Evolutionary conservation across 2,797 vertebrate genomes (phyloP).

Genomic region (Leontocebus nigricollis): DNA sequence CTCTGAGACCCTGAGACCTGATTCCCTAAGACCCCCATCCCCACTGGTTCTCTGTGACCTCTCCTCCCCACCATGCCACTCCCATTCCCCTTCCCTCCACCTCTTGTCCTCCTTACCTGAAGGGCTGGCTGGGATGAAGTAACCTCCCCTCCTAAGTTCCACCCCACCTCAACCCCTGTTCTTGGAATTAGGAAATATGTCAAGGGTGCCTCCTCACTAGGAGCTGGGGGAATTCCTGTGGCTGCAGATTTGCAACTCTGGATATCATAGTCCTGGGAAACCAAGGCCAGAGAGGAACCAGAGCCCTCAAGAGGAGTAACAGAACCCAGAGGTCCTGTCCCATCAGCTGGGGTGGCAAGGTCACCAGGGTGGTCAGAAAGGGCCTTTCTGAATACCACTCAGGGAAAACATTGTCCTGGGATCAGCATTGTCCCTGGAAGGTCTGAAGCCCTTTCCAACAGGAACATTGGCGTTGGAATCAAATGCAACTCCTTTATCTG

Average conservation of each 20-base stretch:
- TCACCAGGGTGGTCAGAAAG: neutral
- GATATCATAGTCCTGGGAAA: neutral
- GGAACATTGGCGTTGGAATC: neutral
- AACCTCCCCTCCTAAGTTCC: neutral
- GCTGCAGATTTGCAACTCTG: neutral
- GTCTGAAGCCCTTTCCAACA: neutral
- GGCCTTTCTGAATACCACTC: neutral
- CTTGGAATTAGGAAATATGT: slow-evolving; percentile 26
- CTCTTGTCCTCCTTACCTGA: neutral
- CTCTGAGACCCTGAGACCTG: neutral
- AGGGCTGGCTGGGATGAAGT: neutral
- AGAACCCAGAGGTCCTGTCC: neutral
- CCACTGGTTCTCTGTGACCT: neutral
- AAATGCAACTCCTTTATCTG: neutral
- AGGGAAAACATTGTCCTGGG: neutral
- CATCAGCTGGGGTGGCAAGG: neutral
- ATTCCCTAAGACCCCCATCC: neutral
- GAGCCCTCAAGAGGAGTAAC: neutral
- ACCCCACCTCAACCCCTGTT: neutral
- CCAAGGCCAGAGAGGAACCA: neutral
- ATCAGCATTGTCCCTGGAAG: neutral
- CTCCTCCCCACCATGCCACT: neutral
- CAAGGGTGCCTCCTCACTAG: neutral
- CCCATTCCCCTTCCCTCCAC: neutral
- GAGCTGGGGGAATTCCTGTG: neutral